Evolutionary conservation across 2,888 invertebrate genomes (phyloP), one percentile per base, ranked within the genome.

Genomic region (Eueremaeus valkanovi): DNA sequence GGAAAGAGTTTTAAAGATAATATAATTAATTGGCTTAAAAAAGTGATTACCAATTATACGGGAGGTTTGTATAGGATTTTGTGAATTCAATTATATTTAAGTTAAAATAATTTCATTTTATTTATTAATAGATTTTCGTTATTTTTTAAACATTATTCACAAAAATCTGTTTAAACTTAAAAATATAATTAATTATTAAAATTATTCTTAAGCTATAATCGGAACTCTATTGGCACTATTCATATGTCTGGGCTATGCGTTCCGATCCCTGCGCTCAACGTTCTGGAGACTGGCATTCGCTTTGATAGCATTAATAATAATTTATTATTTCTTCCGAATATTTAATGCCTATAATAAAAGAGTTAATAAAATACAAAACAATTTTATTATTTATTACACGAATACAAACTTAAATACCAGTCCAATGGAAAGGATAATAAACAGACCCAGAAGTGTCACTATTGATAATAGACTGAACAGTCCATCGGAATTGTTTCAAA

Each of bases 191-290:
- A 36, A 36, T 11, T 49, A 9, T 16, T 16, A 49, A 49, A 49
- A n/a, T n/a, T n/a, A n/a, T n/a, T 49, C 21, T 5, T 9, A 9
- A 58, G 58, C 58, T n/a, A 27, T 58, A 58, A 24, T 58, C 16
- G 58, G 58, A 24, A 24, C 24, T 11, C 21, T 58, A 27, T 29
- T 58, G 27, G 58, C 58, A 16, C 11, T 58, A 27, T 58, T 16
- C 24, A 58, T 58, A 27, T 58, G 58, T 58, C 29, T 58, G 24
- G 58, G 58, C 16, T 58, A 58, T 58, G 58, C 58, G 3, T 58
- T 24, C 21, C 27, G 29, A 29, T 27, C 58, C 11, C 29, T 58
- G 11, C 58, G 58, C 3, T 29, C 5, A 6, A 11, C 16, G 24
- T 58, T 58, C 58, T 58, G 58, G 58, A 58, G 16, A 29, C 6